Conservation (phyloP, 2,113 vertebrate genomes). For the Gopherus flavomarginatus region DNA sequence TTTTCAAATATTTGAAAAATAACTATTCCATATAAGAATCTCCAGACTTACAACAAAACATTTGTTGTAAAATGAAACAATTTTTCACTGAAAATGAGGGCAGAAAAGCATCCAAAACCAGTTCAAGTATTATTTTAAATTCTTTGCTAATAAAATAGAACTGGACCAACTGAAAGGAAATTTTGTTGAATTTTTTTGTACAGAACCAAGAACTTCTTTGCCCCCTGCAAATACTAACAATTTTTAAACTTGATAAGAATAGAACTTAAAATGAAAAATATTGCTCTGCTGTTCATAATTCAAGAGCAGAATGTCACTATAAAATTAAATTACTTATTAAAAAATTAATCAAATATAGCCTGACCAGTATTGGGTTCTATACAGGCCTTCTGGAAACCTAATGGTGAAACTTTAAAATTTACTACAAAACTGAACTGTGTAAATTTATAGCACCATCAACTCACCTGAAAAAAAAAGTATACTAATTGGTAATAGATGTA, state of each 20-base stretch:
- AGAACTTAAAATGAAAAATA: conserved; percentile 48
- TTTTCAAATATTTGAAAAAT: conserved; percentile 1
- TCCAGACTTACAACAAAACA: not conserved
- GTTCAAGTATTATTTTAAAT: conserved; percentile 30
- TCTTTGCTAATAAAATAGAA: conserved; percentile 24
- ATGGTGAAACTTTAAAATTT: conserved; percentile 24
- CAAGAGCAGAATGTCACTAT: conserved; percentile 22
- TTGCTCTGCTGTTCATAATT: conserved; percentile 42
- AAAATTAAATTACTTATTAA: conserved; percentile 43
- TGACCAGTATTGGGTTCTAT: conserved; percentile 25
- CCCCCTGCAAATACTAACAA: conserved; percentile 35
- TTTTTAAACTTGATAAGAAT: conserved; percentile 32
- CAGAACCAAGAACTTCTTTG: conserved; percentile 11
- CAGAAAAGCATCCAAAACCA: conserved; percentile 21
- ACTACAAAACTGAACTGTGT: not conserved
- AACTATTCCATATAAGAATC: not conserved
- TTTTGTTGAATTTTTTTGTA: conserved; percentile 28
- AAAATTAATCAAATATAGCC: not conserved
- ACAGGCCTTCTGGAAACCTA: conserved; percentile 6
- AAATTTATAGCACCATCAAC: not conserved
- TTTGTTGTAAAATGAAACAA: not conserved
- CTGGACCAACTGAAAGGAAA: not conserved
- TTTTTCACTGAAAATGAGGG: conserved; percentile 13
- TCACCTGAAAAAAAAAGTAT: not conserved
- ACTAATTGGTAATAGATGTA: not conserved